Evolutionary conservation across 2,888 invertebrate species (phyloP).

Genomic region (Scelioninae gen. 2): DNA sequence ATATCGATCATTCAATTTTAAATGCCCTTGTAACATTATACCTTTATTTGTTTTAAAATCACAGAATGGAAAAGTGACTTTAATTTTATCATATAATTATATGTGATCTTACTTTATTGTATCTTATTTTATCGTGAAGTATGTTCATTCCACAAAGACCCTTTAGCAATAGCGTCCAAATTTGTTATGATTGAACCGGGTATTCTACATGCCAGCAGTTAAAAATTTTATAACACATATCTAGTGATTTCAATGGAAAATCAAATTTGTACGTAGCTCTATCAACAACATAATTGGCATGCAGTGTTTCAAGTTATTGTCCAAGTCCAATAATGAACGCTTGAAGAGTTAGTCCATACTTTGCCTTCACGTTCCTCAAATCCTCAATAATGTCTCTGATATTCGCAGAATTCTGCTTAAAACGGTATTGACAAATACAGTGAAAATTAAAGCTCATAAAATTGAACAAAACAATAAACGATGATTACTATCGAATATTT

Average conservation of each 20-base stretch:
- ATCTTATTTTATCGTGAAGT: slow-evolving; percentile 5
- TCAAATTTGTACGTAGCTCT: slow-evolving; percentile 3
- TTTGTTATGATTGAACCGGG: slow-evolving; percentile 24
- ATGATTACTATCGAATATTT: too few relatives aligned
- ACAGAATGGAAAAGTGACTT: slow-evolving; percentile 32
- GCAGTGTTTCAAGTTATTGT: slow-evolving; percentile 1
- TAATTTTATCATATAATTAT: too few relatives aligned
- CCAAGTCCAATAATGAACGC: slow-evolving; percentile 32
- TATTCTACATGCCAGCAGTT: slow-evolving; percentile 22
- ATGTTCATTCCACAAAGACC: slow-evolving; percentile 23
- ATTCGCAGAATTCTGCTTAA: slow-evolving; percentile 1
- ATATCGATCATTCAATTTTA: slow-evolving; percentile 36
- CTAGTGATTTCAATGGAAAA: slow-evolving; percentile 20
- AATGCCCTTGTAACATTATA: slow-evolving; percentile 4
- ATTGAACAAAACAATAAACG: too few relatives aligned
- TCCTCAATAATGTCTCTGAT: neutral
- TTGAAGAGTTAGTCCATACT: slow-evolving; percentile 19
- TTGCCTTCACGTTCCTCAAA: neutral
- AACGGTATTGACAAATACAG: too few relatives aligned
- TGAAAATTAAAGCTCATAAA: too few relatives aligned
- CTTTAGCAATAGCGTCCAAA: slow-evolving; percentile 36
- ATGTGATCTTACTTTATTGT: too few relatives aligned
- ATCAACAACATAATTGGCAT: slow-evolving; percentile 18
- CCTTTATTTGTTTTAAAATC: slow-evolving; percentile 8
- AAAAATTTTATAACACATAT: slow-evolving; percentile 32